These are phyloP conservation scores for Ormyrus nitidulus DNA, from an alignment of 2,888 invertebrate genomes.

Conservation along the genomic window DNA sequence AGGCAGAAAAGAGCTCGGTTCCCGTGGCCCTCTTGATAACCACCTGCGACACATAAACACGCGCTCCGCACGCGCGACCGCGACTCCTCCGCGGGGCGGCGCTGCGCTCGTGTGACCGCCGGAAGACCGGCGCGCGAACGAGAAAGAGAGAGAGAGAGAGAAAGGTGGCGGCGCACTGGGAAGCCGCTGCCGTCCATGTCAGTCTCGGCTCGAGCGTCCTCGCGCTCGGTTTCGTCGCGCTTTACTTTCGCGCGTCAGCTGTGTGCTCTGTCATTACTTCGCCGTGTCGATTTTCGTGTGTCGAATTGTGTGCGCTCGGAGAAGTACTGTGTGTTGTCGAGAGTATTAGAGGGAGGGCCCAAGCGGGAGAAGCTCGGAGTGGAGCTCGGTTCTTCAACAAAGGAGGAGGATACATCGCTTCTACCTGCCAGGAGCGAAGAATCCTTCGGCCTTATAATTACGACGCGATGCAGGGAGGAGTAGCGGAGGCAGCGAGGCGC, in stretches of 20 bases:
- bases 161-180: slow-evolving; percentile 35
- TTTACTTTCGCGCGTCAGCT: too few relatives aligned
- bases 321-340: too few relatives aligned
- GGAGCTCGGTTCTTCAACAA: too few relatives aligned
- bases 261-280: background rate
- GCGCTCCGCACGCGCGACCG: background rate
- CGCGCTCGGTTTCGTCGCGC: slow-evolving; percentile 33
- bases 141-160: background rate
- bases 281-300: background rate
- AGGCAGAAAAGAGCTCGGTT: background rate
- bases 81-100: slow-evolving; percentile 9
- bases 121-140: background rate
- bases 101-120: slow-evolving; percentile 29
- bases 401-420: too few relatives aligned
- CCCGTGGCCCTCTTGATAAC: background rate
- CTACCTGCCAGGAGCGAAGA: too few relatives aligned
- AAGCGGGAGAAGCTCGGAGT: too few relatives aligned
- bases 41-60: background rate
- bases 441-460: background rate
- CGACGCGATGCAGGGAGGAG: background rate
- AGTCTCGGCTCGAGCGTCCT: slow-evolving; percentile 47
- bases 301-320: background rate
- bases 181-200: slow-evolving; percentile 42
- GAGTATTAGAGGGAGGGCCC: too few relatives aligned
- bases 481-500: background rate